Evolutionary conservation across 2,888 invertebrate genomes (phyloP).

Genomic region (Parasteatoda lunata): DNA sequence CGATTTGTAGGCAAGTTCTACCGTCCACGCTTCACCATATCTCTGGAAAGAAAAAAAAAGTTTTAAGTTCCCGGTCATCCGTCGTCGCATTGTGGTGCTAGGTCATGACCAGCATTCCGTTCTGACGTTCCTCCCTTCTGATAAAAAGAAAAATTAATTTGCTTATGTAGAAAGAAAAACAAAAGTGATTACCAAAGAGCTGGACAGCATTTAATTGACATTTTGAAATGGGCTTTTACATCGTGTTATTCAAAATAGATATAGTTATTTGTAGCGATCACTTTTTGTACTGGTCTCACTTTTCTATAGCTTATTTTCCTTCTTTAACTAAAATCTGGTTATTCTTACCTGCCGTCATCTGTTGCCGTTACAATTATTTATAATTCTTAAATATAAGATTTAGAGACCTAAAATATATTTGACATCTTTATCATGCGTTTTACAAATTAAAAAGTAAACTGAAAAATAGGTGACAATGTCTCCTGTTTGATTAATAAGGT

Average conservation of each 20-base stretch:
- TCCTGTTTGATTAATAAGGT: no score
- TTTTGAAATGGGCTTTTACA: not conserved
- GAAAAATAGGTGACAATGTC: no score
- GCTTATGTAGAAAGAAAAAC: not conserved
- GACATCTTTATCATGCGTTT: no score
- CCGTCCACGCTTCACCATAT: constrained; percentile 64
- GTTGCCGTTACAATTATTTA: no score
- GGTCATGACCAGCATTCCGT: constrained; percentile 29
- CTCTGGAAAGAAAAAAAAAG: constrained; percentile 24
- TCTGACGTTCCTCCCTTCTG: constrained; percentile 26
- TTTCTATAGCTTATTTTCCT: not conserved
- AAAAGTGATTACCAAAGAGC: not conserved
- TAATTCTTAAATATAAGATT: no score
- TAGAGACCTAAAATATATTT: no score
- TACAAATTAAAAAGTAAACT: no score
- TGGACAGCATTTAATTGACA: not conserved
- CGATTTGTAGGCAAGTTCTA: constrained; percentile 54
- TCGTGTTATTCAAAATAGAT: not conserved
- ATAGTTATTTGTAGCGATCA: not conserved
- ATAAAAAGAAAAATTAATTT: not conserved
- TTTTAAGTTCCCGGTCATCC: not conserved
- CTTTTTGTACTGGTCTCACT: not conserved
- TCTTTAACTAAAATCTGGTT: not conserved
- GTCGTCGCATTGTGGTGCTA: constrained; percentile 49
- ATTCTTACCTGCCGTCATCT: no score